Percentiles rank a stretch among this genome's conserved stretches.
Conservation (phyloP, 2,888 invertebrate genomes). For the Ceriagrion tenellum region DNA sequence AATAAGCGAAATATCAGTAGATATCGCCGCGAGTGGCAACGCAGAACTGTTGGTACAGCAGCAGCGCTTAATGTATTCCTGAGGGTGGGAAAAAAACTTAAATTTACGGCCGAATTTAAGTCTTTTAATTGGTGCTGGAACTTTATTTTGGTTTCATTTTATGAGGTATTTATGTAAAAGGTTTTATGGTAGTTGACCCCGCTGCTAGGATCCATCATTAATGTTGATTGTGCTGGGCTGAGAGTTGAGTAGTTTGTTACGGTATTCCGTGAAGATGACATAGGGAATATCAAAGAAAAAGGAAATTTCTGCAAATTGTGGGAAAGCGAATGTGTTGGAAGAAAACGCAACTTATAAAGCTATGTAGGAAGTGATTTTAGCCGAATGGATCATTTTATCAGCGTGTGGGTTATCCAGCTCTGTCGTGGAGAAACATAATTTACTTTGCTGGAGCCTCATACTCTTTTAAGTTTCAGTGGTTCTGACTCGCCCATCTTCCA, state of each 20-base stretch:
- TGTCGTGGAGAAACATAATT: too few species aligned
- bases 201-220: neutral
- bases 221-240: neutral
- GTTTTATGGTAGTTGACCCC: neutral
- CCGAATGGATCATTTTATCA: too few species aligned
- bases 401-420: too few species aligned
- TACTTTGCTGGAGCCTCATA: too few species aligned
- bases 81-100: neutral
- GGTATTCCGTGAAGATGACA: neutral
- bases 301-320: too few species aligned
- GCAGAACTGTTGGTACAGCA: neutral
- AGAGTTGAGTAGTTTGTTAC: neutral
- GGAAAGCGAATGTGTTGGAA: too few species aligned
- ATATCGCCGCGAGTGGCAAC: neutral
- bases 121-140: neutral
- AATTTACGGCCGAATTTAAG: neutral
- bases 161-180: neutral
- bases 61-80: neutral
- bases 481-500: too few species aligned
- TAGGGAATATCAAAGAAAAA: neutral
- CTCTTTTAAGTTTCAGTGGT: too few species aligned
- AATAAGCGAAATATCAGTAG: slow-evolving; percentile 24
- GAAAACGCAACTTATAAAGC: too few species aligned
- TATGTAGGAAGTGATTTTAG: too few species aligned
- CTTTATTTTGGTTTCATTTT: neutral